Base-by-base conservation (phyloP, 2,888 invertebrate genomes). In the Drosophila neoperkinsi region DNA sequence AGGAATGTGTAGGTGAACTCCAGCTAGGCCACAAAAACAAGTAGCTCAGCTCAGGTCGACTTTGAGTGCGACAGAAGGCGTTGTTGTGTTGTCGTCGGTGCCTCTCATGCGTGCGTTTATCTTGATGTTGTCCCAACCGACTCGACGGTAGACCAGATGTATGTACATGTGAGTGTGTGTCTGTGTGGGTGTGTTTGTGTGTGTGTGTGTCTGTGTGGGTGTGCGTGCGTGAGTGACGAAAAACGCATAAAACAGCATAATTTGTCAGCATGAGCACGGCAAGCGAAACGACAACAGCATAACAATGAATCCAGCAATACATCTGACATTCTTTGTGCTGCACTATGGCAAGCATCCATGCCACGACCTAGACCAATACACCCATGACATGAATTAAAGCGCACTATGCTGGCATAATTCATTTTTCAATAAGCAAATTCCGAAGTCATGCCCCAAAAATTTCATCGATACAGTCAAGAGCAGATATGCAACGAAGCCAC, bases 181-280 rank as follows among this genome's bases (percentile, higher is more conserved):
- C 3, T 38, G 38, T 59, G 58, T 41, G 34, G 43, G 31, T 28
- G 63, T 30, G 28, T 66, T 57, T 70, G 51, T 52, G 69, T 70
- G 55, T 68, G 49, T 55, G 38, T 63, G 55, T 36, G 25, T 64
- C 52, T 76, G 65, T 41, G 59, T 62, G 63, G 38, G 43, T 46
- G 28, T 50, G 75, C 51, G 33, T 46, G 25, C 28, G 53, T 57
- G 62, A 55, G 79, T 77, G 88, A 75, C 79, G 80, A 86, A 83
- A 87, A 80, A 81, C 83, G 82, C 83, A 88, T 88, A 84, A 88
- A 89, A 82, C 80, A 79, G 83, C 82, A 89, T 89, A 89, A 89
- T 87, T 90, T 90, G 90, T 88, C 88, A 83, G 82, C 81, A 78
- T 73, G 79, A 85, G 68, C 68, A 81, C 74, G 77, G 71, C 70